Evolutionary conservation across 2,113 vertebrate species (phyloP), one percentile per base, ranked within the genome.

Genomic region (Chloropsis hardwickii): DNA sequence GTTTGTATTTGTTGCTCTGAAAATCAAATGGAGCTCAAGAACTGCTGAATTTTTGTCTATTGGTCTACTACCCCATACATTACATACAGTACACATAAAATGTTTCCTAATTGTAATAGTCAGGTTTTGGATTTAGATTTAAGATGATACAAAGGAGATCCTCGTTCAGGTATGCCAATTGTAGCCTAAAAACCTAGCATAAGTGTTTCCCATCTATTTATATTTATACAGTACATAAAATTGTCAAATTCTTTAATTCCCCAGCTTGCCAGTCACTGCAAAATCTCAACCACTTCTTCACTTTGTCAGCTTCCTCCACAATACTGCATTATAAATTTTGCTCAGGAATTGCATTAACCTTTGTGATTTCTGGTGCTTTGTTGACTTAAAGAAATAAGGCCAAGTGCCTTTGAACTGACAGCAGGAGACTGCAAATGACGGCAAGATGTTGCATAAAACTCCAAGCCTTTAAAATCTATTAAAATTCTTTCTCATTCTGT

Each of bases 351-450:
- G 11, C 35, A 83, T 93, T 92, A 77, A 86, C 76, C 66, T 88
- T 77, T 94, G 25, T 81, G 67, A 80, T 44, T 65, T 86, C 64
- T 83, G 14, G 27, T 56, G 35, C 28, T 77, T 62, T 90, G 54
- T 77, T 92, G 71, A 70, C 50, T 91, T 85, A 69, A 82, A 85
- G 48, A 94, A 94, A 69, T 90, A 87, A 87, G 61, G 48, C 37
- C 31, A 61, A 45, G 14, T 69, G 18, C 4, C 13, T 76, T 79
- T 80, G 50, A 66, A 82, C 22, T 69, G 57, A 57, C 40, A 28
- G 25, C 48, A 79, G 57, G 53, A 94, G 48, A 61, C 24, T 71
- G 44, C 8, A 53, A 60, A 60, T 27, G 24, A 50, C 40, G 84
- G 76, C 39, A 81, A 73, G 27, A 61, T 70, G 14, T 58, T 83